These are phyloP conservation scores for Strongylocentrotus purpuratus DNA, from an alignment of 35 echinoderm and acorn worm species.

Conservation along the genomic window DNA sequence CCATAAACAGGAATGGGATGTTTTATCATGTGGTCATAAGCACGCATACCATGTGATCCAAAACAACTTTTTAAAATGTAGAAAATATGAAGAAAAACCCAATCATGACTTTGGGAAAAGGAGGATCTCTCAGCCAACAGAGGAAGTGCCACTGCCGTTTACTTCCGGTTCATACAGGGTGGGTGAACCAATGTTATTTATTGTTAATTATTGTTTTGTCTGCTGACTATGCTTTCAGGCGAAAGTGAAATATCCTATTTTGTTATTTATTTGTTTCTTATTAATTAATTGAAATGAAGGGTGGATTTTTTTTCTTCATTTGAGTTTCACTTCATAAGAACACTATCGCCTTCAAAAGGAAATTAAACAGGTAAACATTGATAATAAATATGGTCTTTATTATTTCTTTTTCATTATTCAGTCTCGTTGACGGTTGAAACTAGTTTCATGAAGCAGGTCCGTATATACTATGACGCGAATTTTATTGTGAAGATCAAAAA, in stretches of 20 bases:
- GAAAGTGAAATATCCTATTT: not conserved
- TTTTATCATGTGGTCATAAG: not conserved
- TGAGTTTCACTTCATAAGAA: not conserved
- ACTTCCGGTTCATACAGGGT: not conserved
- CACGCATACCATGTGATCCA: not conserved
- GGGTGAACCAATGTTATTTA: not conserved
- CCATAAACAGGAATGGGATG: slow-evolving; percentile 37
- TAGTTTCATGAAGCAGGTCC: no score
- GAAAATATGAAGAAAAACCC: not conserved
- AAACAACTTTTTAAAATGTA: not conserved
- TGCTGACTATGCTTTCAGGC: not conserved
- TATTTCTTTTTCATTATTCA: no score
- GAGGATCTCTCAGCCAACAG: not conserved
- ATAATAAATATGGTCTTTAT: no score
- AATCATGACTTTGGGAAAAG: not conserved
- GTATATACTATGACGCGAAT: no score
- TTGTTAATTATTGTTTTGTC: not conserved
- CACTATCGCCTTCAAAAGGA: no score
- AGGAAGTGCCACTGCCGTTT: not conserved
- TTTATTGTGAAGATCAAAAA: no score
- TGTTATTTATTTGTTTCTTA: not conserved
- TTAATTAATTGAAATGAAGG: not conserved
- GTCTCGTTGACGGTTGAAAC: no score
- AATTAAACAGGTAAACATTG: no score
- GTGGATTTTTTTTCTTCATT: not conserved